Evolutionary conservation across 2,888 invertebrate species (phyloP).

Genomic region (Drosophila borealis): DNA sequence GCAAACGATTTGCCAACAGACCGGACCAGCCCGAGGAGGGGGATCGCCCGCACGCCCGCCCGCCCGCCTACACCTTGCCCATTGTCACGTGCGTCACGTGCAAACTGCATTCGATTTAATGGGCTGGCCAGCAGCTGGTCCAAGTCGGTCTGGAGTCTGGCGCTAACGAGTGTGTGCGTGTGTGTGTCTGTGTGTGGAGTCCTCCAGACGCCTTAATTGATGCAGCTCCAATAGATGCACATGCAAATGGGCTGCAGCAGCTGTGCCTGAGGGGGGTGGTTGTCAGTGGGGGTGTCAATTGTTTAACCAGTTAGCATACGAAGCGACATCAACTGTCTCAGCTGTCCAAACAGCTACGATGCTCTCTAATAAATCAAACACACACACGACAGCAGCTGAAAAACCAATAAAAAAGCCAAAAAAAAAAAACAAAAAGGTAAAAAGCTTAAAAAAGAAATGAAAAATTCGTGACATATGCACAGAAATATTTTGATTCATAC

Average conservation of each 20-base stretch:
- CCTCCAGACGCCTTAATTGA: constrained; percentile 71
- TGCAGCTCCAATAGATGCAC: constrained; percentile 54
- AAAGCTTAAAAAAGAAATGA: constrained; percentile 7
- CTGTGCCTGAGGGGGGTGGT: not conserved
- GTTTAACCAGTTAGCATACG: constrained; percentile 29
- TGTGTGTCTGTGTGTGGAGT: constrained; percentile 15
- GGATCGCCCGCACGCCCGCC: too few relatives aligned
- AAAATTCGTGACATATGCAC: constrained; percentile 38
- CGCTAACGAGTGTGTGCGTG: constrained; percentile 36
- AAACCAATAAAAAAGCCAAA: constrained; percentile 5
- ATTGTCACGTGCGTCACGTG: constrained; percentile 65
- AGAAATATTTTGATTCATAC: constrained; percentile 29
- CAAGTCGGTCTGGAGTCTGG: constrained; percentile 16
- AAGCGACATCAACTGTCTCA: constrained; percentile 20
- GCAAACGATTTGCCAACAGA: constrained; percentile 61
- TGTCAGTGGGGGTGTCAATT: constrained; percentile 27
- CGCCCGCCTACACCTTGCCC: constrained; percentile 10
- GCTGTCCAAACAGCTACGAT: constrained; percentile 42
- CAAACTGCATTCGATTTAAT: constrained; percentile 60
- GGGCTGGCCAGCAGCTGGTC: constrained; percentile 39
- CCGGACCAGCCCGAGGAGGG: constrained; percentile 8
- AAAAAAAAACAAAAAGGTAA: not conserved
- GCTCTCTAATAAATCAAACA: constrained; percentile 19
- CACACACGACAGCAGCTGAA: constrained; percentile 11
- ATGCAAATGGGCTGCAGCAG: constrained; percentile 59